phyloP scores from a whole-genome alignment of 2,888 invertebrate genomes.

The Drosophila dives region DNA sequence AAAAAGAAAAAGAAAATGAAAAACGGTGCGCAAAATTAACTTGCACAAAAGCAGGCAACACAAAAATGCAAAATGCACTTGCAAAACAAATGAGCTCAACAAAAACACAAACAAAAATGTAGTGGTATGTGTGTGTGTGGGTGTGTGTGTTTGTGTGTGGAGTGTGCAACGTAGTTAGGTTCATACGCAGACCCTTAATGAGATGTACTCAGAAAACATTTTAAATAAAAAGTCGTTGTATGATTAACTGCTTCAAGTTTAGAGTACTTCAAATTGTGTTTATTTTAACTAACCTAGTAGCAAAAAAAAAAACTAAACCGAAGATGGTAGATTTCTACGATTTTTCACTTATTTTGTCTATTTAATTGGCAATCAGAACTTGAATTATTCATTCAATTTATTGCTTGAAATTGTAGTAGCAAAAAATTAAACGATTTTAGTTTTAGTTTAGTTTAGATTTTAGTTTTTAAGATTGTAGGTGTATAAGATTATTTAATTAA shows the following conservation, averaged over 20 bases:
- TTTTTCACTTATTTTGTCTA: background rate
- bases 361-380: no score
- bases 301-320: background rate
- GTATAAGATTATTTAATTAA: background rate
- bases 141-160: background rate
- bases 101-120: constrained; percentile 21
- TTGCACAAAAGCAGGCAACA: constrained; percentile 47
- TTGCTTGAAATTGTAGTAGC: no score
- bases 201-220: constrained; percentile 4
- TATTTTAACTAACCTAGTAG: background rate
- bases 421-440: no score
- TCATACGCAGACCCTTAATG: constrained; percentile 28
- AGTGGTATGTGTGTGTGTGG: background rate
- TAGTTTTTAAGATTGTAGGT: no score
- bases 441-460: no score
- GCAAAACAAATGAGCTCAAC: constrained; percentile 52
- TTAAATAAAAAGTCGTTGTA: background rate
- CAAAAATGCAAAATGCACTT: constrained; percentile 56
- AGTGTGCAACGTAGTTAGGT: constrained; percentile 21
- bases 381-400: background rate
- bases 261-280: background rate
- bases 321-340: background rate
- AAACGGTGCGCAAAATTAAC: constrained; percentile 61
- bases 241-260: background rate
- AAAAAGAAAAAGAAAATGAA: constrained; percentile 6